Evolutionary conservation across 2,797 vertebrate species (phyloP).

Genomic region (Acipenser oxyrinchus): DNA sequence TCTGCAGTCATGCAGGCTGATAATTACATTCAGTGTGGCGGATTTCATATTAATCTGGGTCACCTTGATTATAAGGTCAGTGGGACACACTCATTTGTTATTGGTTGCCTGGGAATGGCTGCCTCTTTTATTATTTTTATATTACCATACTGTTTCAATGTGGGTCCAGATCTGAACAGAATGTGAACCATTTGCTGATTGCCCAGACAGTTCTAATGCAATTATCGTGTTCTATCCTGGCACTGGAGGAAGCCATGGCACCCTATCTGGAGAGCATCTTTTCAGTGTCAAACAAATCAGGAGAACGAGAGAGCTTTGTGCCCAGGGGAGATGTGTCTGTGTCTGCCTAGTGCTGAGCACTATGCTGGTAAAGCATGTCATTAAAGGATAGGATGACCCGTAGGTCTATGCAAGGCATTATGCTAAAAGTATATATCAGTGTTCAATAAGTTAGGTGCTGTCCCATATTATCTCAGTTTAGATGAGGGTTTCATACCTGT

Average conservation of each 20-base stretch:
- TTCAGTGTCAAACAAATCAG: slow-evolving; percentile 4
- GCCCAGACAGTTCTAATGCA: background rate
- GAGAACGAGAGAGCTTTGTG: background rate
- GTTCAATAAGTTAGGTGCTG: too few relatives aligned
- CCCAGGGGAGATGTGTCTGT: background rate
- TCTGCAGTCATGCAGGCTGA: background rate
- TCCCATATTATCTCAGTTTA: too few relatives aligned
- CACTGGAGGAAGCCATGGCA: background rate
- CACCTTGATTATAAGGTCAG: background rate
- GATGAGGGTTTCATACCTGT: too few relatives aligned
- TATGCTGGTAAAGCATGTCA: background rate
- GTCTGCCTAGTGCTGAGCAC: background rate
- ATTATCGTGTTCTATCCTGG: background rate
- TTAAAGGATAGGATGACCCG: background rate
- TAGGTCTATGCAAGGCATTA: background rate
- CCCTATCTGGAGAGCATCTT: background rate
- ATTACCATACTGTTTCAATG: background rate
- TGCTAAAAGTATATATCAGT: too few relatives aligned
- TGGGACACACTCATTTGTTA: background rate
- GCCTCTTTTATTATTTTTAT: background rate
- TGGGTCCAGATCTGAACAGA: background rate
- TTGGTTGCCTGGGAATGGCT: too few relatives aligned
- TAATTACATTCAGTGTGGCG: background rate
- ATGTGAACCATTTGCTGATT: background rate
- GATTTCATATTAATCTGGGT: background rate